Evolutionary conservation across 1,140 invertebrate species (phyloP), one percentile per base, ranked within the genome.

Genomic region (Caenorhabditis briggsae): DNA sequence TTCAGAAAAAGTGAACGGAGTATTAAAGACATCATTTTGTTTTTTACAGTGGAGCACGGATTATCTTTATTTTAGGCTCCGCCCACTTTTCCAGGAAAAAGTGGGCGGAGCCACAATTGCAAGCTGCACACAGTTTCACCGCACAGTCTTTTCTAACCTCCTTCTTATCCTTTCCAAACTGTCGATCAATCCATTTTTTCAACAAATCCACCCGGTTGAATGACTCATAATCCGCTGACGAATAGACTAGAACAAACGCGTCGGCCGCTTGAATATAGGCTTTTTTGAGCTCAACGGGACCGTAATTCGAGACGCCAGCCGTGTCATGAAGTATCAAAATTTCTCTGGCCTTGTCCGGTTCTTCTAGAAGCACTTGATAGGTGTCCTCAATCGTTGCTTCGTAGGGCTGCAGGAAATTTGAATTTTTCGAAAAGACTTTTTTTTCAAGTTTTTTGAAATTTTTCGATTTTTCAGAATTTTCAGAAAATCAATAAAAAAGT

Each of bases 341-440:
- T 58, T 91, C 90, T 46, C 87, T 59, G 5, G 90, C 86, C 64
- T 84, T 70, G 18, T 88, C 89, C 11, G 83, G 61, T 41, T 86
- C 84, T 20, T 88, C 86, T 11, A 89, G 61, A 78, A 91, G 87
- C n/a, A 92, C 88, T 74, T 91, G 92, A 84, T 90, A 92, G 18
- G 91, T 92, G 82, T 92, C 91, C n/a, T 92, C 91, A 56, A 92
- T 91, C 25, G 91, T 92, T 12, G 91, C 89, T 23, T 78, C 55
- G 83, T 92, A 92, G 14, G 87, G 87, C 70, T 89, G 78, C n/a
- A 84, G 41, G 8, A 1, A 65, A 25, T 65, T 25, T 65, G 23
- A 65, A n/a, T 65, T 65, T 65, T 65, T 25, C 41, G 11, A 11
- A n/a, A 65, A 65, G 12, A 14, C 2, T n/a, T 0, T 14, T 2